Percentiles rank a stretch among this genome's conserved stretches.
phyloP scores from a whole-genome alignment of 2,113 vertebrate species.

The Brachypodius melanocephalos region DNA sequence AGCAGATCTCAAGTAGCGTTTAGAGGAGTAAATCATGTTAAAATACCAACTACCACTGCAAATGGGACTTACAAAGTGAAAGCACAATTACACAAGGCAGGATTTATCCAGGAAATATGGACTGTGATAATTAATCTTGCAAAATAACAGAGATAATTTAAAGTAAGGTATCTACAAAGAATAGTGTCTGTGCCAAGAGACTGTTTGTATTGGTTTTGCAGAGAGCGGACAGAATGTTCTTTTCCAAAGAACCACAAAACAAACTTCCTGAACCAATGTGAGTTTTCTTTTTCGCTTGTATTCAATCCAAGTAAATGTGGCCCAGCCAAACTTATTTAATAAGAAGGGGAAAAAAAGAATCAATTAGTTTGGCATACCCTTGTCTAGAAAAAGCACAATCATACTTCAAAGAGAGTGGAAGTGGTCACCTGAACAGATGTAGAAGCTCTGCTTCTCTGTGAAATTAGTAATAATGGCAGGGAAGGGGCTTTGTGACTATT shows the following conservation, averaged over 20 bases:
- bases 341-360: neutral
- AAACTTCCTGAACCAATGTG: conserved; percentile 43
- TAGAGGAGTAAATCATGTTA: neutral
- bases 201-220: conserved; percentile 26
- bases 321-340: neutral
- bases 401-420: neutral
- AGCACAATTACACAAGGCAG: neutral
- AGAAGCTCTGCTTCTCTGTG: neutral
- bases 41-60: neutral
- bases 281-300: neutral
- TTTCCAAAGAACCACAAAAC: conserved; percentile 14
- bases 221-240: conserved; percentile 32
- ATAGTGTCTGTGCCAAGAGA: neutral
- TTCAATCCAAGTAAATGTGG: neutral
- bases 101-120: conserved; percentile 20
- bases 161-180: conserved; percentile 38
- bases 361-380: neutral
- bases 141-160: conserved; percentile 24
- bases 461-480: neutral
- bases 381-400: neutral
- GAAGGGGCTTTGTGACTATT: rapidly evolving
- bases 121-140: neutral
- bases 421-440: neutral
- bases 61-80: neutral
- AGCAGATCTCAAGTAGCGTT: neutral